These are phyloP conservation scores for Emys orbicularis DNA, from an alignment of 2,797 vertebrate species.

Conservation along the genomic window DNA sequence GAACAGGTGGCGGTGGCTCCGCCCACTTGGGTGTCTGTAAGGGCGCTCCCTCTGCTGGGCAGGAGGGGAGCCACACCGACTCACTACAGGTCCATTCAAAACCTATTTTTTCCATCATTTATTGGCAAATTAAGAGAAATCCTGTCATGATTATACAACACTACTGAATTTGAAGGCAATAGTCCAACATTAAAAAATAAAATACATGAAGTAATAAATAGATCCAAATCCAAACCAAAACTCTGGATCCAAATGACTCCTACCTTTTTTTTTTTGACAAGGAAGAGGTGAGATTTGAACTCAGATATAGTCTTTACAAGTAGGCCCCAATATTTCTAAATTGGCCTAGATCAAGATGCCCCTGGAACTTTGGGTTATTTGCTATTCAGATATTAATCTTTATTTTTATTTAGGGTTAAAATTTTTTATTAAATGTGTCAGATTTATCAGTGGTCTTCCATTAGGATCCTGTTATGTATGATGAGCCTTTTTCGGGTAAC, in stretches of 20 bases:
- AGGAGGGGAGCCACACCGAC: no score
- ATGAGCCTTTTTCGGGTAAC: neutral
- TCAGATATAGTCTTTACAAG: neutral
- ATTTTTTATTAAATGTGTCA: neutral
- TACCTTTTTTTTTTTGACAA: neutral
- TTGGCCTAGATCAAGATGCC: neutral
- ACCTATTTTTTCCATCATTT: no score
- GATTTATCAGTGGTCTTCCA: neutral
- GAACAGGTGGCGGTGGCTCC: no score
- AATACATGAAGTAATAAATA: neutral
- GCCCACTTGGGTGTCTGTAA: no score
- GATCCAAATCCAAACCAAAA: neutral
- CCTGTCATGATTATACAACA: no score
- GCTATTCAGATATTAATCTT: neutral
- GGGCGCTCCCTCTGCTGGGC: no score
- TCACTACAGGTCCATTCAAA: no score
- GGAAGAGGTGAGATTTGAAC: neutral
- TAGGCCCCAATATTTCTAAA: neutral
- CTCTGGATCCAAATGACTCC: neutral
- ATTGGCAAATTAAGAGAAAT: neutral
- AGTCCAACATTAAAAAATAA: neutral
- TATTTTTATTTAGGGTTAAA: neutral
- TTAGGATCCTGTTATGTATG: neutral
- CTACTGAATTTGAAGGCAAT: fast-evolving
- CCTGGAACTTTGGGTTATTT: neutral